phyloP scores from a whole-genome alignment of 1,140 invertebrate genomes.

The Bilobella aurantiaca region DNA sequence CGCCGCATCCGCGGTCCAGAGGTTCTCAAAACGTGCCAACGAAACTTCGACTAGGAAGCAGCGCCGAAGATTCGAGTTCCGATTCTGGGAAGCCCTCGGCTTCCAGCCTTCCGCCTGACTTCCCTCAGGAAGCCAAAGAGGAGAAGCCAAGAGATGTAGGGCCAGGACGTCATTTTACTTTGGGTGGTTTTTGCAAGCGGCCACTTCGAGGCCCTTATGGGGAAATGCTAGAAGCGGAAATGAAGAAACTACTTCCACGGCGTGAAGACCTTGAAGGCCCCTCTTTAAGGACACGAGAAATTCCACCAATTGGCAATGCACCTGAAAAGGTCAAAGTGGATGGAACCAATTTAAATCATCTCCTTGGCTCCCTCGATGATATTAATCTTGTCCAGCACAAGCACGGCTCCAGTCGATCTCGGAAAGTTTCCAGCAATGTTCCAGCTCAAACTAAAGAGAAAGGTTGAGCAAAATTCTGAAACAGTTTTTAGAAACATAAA shows the following conservation, averaged over 20 bases:
- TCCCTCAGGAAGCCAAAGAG: not conserved
- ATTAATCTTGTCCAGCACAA: too few relatives aligned
- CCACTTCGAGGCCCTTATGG: constrained; percentile 67
- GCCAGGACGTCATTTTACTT: too few relatives aligned
- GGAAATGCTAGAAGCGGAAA: constrained; percentile 70
- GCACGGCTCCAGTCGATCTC: too few relatives aligned
- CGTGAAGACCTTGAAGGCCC: constrained; percentile 12
- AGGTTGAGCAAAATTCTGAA: too few relatives aligned
- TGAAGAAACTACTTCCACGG: constrained; percentile 53
- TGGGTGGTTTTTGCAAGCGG: constrained; percentile 60
- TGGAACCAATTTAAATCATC: too few relatives aligned
- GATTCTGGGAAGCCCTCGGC: not conserved
- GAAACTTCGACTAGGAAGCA: not conserved
- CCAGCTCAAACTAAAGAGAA: too few relatives aligned
- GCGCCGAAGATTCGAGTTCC: not conserved
- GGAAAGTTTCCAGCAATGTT: too few relatives aligned
- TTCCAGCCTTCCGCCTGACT: not conserved
- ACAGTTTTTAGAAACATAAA: too few relatives aligned
- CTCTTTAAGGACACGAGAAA: too few relatives aligned
- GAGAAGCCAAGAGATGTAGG: not conserved
- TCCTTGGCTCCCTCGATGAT: too few relatives aligned
- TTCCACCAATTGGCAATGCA: too few relatives aligned
- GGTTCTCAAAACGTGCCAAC: not conserved
- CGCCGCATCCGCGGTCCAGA: not conserved
- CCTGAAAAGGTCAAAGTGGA: too few relatives aligned